A percentile compares a stretch with the other conserved stretches of the same genome.
Conservation (phyloP, 37 sponge, comb jelly and placozoan species). For the Halichondria panicea region DNA sequence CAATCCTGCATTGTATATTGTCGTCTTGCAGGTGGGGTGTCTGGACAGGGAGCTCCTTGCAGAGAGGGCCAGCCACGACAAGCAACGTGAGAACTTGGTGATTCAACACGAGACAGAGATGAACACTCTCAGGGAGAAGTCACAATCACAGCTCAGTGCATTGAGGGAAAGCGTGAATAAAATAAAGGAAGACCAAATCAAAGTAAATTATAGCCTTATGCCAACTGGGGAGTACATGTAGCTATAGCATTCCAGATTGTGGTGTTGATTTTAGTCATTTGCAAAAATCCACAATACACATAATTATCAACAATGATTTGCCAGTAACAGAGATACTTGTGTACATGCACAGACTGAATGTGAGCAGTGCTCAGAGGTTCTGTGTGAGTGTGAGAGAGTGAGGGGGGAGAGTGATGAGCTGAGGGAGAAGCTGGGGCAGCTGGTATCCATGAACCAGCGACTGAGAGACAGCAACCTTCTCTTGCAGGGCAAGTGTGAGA, state of each 20-base stretch:
- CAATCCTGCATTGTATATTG: too few relatives aligned
- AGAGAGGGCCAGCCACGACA: background rate
- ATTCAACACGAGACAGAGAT: background rate
- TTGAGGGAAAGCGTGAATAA: background rate
- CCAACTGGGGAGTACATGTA: too few relatives aligned
- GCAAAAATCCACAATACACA: too few relatives aligned
- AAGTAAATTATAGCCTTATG: background rate
- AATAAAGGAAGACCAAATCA: background rate
- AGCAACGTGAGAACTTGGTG: background rate
- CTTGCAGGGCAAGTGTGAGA: constrained; percentile 47
- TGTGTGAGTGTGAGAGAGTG: constrained; percentile 21
- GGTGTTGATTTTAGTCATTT: too few relatives aligned
- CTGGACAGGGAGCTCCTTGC: background rate
- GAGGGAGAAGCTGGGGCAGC: constrained; percentile 19
- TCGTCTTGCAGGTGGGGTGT: background rate
- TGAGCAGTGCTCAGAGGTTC: background rate
- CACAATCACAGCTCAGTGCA: background rate
- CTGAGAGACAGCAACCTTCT: constrained; percentile 37
- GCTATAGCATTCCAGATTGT: too few relatives aligned
- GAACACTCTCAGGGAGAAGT: background rate
- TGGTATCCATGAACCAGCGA: constrained; percentile 29
- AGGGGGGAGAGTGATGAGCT: constrained; percentile 31
- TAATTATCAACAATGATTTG: too few relatives aligned
- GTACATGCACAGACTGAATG: too few relatives aligned
- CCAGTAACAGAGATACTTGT: too few relatives aligned